Evolutionary conservation across 2,888 invertebrate species (phyloP).

Genomic region (Drosophila nr. medialis): DNA sequence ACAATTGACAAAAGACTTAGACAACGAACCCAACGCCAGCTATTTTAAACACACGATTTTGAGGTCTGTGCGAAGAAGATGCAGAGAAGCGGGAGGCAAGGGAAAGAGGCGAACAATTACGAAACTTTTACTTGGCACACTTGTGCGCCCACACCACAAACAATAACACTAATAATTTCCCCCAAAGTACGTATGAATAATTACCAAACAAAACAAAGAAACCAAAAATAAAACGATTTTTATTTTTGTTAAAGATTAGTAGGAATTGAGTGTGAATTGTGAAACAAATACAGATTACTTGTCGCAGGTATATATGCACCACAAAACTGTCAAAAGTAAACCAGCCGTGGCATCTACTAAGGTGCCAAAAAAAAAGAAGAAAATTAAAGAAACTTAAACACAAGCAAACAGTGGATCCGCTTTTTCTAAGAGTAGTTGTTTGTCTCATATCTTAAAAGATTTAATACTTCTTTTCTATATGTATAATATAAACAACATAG

Average conservation of each 20-base stretch:
- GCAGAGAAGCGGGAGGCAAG: neutral
- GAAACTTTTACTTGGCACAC: conserved; percentile 30
- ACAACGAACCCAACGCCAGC: conserved; percentile 71
- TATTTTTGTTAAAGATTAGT: conserved; percentile 55
- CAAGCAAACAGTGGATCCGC: neutral
- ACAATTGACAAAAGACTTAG: conserved; percentile 31
- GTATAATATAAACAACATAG: neutral
- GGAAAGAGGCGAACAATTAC: conserved; percentile 6
- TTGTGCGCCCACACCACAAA: conserved; percentile 1
- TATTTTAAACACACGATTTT: conserved; percentile 37
- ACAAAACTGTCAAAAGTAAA: conserved; percentile 29
- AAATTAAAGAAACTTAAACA: conserved; percentile 10
- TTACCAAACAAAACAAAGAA: neutral
- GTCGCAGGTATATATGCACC: conserved; percentile 6
- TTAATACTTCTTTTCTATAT: conserved; percentile 5
- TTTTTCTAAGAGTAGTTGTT: neutral
- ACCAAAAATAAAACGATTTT: neutral
- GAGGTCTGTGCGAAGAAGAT: neutral
- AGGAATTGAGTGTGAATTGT: conserved; percentile 37
- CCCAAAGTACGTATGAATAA: conserved; percentile 10
- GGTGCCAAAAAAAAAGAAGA: neutral
- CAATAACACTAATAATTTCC: conserved; percentile 4
- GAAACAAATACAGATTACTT: conserved; percentile 12
- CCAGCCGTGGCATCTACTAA: neutral
- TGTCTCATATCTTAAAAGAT: neutral